These are phyloP conservation scores for Morelia viridis DNA, from an alignment of 2,797 vertebrate species.

Conservation along the genomic window DNA sequence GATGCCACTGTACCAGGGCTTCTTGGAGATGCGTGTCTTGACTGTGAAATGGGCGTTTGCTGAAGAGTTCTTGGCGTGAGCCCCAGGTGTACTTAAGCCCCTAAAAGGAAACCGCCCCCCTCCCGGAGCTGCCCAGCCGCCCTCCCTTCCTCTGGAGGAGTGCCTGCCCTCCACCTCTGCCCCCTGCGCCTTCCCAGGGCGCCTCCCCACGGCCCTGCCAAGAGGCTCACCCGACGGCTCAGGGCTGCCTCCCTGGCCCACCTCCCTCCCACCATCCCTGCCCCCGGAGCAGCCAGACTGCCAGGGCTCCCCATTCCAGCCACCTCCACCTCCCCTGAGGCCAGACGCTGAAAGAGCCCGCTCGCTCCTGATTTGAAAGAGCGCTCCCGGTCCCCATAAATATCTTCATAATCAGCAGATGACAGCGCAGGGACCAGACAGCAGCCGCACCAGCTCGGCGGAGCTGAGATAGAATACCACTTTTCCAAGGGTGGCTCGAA, in stretches of 20 bases:
- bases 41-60: fast-evolving
- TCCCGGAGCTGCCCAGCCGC: background rate
- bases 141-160: background rate
- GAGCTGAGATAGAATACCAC: slow-evolving; percentile 44
- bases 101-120: background rate
- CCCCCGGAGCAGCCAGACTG: background rate
- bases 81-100: background rate
- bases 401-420: slow-evolving; percentile 43
- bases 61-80: background rate
- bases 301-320: background rate
- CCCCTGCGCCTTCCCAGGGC: background rate
- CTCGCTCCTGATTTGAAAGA: background rate
- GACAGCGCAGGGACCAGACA: slow-evolving; percentile 50
- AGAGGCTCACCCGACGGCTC: background rate
- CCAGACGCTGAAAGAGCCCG: background rate
- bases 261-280: background rate
- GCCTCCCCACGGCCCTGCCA: background rate
- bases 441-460: slow-evolving; percentile 10
- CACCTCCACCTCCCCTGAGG: background rate
- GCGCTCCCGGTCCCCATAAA: slow-evolving; percentile 48
- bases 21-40: fast-evolving
- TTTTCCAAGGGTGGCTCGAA: slow-evolving; percentile 45
- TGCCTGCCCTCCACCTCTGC: too few species aligned
- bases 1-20: background rate
- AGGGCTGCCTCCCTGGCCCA: background rate